These are phyloP conservation scores for Mormoops blainvillei DNA, from an alignment of 2,113 vertebrate species.

Conservation along the genomic window DNA sequence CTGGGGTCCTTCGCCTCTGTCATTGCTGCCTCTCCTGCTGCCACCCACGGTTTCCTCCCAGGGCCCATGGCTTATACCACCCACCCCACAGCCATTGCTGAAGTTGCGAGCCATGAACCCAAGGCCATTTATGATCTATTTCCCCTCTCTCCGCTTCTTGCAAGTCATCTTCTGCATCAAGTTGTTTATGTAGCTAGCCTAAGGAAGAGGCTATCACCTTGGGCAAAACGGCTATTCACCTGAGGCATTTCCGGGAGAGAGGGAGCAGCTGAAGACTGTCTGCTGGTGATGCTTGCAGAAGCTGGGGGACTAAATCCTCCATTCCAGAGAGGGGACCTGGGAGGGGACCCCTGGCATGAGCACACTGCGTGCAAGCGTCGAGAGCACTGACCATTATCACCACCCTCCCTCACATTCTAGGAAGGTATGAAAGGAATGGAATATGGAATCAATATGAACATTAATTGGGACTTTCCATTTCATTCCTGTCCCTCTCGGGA, in stretches of 20 bases:
- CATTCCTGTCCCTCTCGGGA: neutral
- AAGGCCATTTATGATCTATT: neutral
- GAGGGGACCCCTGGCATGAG: neutral
- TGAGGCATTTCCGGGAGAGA: neutral
- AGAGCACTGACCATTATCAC: fast-evolving
- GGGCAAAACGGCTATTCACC: neutral
- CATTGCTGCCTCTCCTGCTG: neutral
- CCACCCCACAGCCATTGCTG: too few species aligned
- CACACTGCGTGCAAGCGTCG: neutral
- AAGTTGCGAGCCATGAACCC: fast-evolving
- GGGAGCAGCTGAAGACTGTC: neutral
- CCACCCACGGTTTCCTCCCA: neutral
- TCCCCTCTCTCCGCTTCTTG: neutral
- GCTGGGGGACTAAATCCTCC: neutral
- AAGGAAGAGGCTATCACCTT: neutral
- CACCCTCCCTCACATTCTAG: neutral
- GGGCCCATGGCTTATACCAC: too few species aligned
- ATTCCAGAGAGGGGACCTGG: neutral
- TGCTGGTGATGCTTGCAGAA: neutral
- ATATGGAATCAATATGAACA: neutral
- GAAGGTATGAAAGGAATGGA: neutral
- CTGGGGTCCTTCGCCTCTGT: neutral
- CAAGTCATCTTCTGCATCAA: neutral
- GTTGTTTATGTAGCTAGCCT: neutral
- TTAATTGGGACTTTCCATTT: neutral